phyloP scores from a whole-genome alignment of 2,888 invertebrate genomes.

The Macrosoma leucophasiata region DNA sequence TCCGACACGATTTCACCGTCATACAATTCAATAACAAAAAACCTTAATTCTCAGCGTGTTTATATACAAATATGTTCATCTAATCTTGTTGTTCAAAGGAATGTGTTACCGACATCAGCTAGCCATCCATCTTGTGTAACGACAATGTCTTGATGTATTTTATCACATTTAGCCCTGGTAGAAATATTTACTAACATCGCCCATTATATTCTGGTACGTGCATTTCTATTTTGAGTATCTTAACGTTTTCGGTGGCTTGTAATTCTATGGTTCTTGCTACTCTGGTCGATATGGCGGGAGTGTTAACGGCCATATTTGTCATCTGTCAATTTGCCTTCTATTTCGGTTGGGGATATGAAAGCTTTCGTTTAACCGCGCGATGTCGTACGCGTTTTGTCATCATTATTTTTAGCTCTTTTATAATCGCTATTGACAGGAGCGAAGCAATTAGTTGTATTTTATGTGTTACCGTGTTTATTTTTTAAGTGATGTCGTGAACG shows the following conservation, averaged over 20 bases:
- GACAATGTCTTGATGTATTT: constrained; percentile 73
- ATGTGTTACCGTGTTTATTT: constrained; percentile 32
- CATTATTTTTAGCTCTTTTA: constrained; percentile 63
- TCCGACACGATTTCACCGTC: too few species aligned
- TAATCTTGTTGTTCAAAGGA: constrained; percentile 51
- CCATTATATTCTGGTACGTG: constrained; percentile 2
- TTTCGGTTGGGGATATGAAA: constrained; percentile 68
- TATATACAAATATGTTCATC: constrained; percentile 42
- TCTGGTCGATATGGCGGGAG: constrained; percentile 53
- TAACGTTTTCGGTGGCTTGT: constrained; percentile 24
- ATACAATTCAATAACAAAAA: constrained; percentile 42
- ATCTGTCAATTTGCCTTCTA: constrained; percentile 73
- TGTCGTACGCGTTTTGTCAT: constrained; percentile 62
- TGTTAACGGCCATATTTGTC: constrained; percentile 73
- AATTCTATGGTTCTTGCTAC: too few species aligned
- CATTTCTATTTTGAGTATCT: constrained; percentile 11
- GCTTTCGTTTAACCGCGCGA: constrained; percentile 57
- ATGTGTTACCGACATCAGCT: constrained; percentile 53
- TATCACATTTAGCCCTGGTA: constrained; percentile 66
- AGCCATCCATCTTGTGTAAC: constrained; percentile 66
- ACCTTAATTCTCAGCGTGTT: constrained; percentile 32
- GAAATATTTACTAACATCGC: constrained; percentile 57
- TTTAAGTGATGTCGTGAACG: constrained; percentile 29
- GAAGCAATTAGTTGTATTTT: constrained; percentile 34
- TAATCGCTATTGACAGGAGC: constrained; percentile 65